Percentiles rank a stretch among this genome's conserved stretches.
phyloP scores from a whole-genome alignment of 1,140 invertebrate genomes.

The Pogonognathellus flavescens region DNA sequence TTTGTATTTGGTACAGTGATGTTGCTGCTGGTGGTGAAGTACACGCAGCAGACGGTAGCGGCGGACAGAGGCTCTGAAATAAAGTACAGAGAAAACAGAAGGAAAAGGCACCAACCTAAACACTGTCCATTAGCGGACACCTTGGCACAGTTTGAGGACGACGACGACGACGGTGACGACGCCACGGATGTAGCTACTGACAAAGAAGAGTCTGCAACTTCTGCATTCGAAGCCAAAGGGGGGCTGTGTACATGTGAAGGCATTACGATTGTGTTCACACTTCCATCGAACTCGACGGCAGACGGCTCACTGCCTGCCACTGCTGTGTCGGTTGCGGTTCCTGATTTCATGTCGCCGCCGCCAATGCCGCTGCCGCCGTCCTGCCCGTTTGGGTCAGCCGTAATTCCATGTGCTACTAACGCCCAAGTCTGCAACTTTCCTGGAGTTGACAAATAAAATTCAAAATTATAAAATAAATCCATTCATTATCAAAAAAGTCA shows the following conservation, averaged over 20 bases:
- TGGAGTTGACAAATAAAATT: constrained; percentile 19
- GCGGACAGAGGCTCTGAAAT: constrained; percentile 39
- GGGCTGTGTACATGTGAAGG: constrained; percentile 58
- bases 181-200: constrained; percentile 10
- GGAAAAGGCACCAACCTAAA: constrained; percentile 68
- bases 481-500: no score
- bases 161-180: constrained; percentile 56
- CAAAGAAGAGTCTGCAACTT: constrained; percentile 42
- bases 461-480: no score
- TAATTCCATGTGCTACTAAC: constrained; percentile 64
- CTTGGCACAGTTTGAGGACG: constrained; percentile 62
- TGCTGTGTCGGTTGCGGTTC: background rate
- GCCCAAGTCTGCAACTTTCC: constrained; percentile 65
- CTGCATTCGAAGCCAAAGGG: constrained; percentile 56
- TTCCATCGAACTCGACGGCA: constrained; percentile 65
- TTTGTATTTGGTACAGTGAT: background rate
- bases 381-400: constrained; percentile 60
- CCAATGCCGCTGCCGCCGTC: constrained; percentile 37
- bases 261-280: constrained; percentile 63
- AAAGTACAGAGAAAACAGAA: constrained; percentile 59
- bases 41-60: background rate
- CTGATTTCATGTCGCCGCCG: constrained; percentile 15
- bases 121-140: constrained; percentile 63
- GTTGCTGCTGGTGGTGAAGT: background rate
- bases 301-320: constrained; percentile 31